Base-by-base conservation (phyloP, 1,140 invertebrate species). In the Drosophila sp. region DNA sequence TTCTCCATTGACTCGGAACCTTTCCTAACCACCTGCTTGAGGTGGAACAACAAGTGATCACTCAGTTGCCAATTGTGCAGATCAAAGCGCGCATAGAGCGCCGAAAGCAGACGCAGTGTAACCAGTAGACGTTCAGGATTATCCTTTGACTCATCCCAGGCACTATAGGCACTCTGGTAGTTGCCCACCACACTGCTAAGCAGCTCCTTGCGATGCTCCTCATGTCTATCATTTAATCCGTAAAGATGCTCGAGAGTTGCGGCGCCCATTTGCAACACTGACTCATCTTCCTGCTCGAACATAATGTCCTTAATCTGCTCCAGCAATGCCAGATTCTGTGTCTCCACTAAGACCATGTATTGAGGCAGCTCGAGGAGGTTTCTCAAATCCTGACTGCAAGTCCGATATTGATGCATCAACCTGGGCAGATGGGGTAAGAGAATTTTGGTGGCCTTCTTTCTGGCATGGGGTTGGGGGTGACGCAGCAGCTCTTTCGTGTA, bases 301-400 rank as follows among this genome's bases (percentile, higher is more conserved):
- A 86, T 36, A 0, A 87, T 78, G 13, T 6, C 8, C 2, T 41
- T 25, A 0, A 86, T 58, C 4, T 70, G 21, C 0, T 61, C 36
- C 2, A 82, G 11, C 2, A 84, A 16, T 4, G 45, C 4, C 6
- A 14, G 0, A 3, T 61, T 34, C 2, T 56, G 29, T 0, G 4
- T 7, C 0, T 0, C 0, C 7, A 25, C 3, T 9, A 70, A 7
- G 0, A 9, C 1, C 7, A 86, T 48, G 2, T 45, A 45, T 13
- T 72, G 66, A 0, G 83, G 74, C 11, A 86, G n/a, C 40, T 78
- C 63, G 0, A 86, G 6, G 0, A 86, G 50, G 61, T 78, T 87
- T 2, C 16, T 2, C 0, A 82, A 6, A 40, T 76, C 56, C 0
- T n/a, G 18, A 0, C 2, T 0, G 2, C 9, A 2, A 8, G 1